phyloP scores from a whole-genome alignment of 2,888 invertebrate species.

The Proisotoma minuta region DNA sequence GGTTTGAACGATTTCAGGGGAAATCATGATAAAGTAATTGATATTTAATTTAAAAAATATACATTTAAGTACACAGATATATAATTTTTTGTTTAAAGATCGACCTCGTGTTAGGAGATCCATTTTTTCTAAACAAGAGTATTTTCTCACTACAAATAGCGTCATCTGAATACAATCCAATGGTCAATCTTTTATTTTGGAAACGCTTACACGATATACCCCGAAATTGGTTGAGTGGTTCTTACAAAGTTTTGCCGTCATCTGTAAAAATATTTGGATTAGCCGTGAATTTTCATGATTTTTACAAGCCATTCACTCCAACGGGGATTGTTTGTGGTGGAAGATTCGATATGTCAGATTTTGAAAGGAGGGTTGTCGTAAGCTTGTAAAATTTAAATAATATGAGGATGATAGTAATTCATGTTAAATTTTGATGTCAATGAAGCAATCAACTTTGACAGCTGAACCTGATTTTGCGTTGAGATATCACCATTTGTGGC shows the following conservation, averaged over 20 bases:
- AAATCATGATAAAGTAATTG: too few relatives aligned
- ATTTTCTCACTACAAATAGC: too few relatives aligned
- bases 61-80: too few relatives aligned
- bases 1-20: too few relatives aligned
- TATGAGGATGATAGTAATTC: background rate
- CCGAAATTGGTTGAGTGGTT: background rate
- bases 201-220: background rate
- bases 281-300: background rate
- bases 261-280: background rate
- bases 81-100: too few relatives aligned
- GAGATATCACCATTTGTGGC: background rate
- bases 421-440: background rate
- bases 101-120: too few relatives aligned
- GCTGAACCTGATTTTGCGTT: background rate
- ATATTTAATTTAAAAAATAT: too few relatives aligned
- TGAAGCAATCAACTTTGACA: background rate
- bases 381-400: background rate
- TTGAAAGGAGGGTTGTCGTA: background rate
- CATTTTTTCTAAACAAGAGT: too few relatives aligned
- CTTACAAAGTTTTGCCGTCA: background rate
- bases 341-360: background rate
- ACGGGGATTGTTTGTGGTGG: background rate
- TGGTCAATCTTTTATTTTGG: background rate
- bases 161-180: too few relatives aligned
- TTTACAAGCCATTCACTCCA: background rate